Evolutionary conservation across 2,888 invertebrate genomes (phyloP).

Genomic region (Cephus nigrinus): DNA sequence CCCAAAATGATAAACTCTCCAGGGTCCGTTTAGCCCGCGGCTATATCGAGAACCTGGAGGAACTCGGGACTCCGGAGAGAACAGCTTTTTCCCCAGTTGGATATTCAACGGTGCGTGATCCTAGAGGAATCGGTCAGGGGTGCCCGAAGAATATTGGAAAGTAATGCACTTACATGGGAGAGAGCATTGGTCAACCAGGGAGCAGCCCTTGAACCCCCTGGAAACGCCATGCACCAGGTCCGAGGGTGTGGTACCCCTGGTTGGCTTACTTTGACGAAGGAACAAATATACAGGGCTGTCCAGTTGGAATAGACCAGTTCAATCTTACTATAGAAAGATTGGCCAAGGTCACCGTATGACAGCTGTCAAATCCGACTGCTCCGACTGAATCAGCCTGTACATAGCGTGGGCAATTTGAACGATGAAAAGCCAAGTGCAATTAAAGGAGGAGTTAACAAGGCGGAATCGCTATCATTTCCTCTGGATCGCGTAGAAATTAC

Average conservation of each 20-base stretch:
- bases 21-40: constrained; percentile 56
- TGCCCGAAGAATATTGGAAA: constrained; percentile 55
- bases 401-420: constrained; percentile 27
- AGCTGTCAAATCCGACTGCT: too few relatives aligned
- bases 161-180: constrained; percentile 53
- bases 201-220: background rate
- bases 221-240: too few relatives aligned
- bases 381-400: too few relatives aligned
- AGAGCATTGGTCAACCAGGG: constrained; percentile 36
- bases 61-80: too few relatives aligned
- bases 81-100: constrained; percentile 46
- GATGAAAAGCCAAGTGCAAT: constrained; percentile 61
- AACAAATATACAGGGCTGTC: too few relatives aligned
- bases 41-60: constrained; percentile 5
- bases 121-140: constrained; percentile 32
- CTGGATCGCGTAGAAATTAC: constrained; percentile 46
- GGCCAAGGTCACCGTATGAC: too few relatives aligned
- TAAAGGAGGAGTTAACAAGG: constrained; percentile 63
- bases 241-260: too few relatives aligned
- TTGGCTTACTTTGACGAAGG: too few relatives aligned
- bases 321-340: too few relatives aligned
- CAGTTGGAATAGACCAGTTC: too few relatives aligned
- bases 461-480: constrained; percentile 62
- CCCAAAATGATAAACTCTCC: constrained; percentile 52
- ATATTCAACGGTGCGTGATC: constrained; percentile 54